These are phyloP conservation scores for Omphaloscelis lunosa DNA, from an alignment of 2,888 invertebrate genomes.

Conservation along the genomic window DNA sequence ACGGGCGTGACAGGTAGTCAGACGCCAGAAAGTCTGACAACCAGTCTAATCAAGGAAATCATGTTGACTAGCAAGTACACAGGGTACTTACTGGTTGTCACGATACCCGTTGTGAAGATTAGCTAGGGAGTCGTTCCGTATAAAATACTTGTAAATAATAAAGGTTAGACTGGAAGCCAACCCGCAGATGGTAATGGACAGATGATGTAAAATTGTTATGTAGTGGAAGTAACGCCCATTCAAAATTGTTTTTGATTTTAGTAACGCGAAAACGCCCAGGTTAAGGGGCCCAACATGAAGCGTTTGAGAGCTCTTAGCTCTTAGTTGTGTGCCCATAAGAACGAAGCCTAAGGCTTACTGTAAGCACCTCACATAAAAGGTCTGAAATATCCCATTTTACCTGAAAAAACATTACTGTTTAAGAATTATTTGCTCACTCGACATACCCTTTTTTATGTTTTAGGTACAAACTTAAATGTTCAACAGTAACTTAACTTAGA, in stretches of 20 bases:
- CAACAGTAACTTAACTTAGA: too few relatives aligned
- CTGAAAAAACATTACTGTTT: slow-evolving; percentile 15
- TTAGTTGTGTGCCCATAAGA: slow-evolving; percentile 35
- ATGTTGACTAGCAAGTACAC: not conserved
- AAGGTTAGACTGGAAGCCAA: too few relatives aligned
- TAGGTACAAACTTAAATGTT: too few relatives aligned
- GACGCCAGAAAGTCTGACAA: too few relatives aligned
- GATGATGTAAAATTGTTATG: not conserved
- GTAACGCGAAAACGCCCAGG: not conserved
- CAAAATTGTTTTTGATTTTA: not conserved
- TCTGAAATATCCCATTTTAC: slow-evolving; percentile 35
- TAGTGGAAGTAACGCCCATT: not conserved
- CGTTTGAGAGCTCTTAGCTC: slow-evolving; percentile 49
- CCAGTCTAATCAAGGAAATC: not conserved
- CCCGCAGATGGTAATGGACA: not conserved
- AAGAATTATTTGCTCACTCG: slow-evolving; percentile 9
- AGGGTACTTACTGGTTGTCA: too few relatives aligned
- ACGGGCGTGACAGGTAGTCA: not conserved
- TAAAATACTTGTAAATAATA: too few relatives aligned
- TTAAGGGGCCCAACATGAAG: slow-evolving; percentile 22
- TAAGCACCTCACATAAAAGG: slow-evolving; percentile 29
- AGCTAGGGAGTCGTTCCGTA: not conserved
- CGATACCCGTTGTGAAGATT: not conserved
- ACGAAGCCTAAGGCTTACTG: slow-evolving; percentile 24
- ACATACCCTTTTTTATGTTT: not conserved